Evolutionary conservation across 2,888 invertebrate genomes (phyloP).

Genomic region (Embidobia sp.): DNA sequence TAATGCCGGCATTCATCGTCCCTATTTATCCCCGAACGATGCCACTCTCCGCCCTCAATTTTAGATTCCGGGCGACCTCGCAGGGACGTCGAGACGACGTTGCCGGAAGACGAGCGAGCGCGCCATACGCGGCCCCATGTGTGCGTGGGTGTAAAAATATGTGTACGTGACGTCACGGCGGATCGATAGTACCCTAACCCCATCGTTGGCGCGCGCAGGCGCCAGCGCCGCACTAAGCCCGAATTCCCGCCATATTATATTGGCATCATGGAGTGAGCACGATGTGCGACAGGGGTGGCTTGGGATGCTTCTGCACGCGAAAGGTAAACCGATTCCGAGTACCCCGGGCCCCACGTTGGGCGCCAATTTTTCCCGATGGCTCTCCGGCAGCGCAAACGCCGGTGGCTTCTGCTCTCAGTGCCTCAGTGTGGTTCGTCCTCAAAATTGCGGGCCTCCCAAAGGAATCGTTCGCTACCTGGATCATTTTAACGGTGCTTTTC

Average conservation of each 20-base stretch:
- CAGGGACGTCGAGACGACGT: conserved; percentile 43
- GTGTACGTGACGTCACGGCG: conserved; percentile 76
- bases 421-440: no score
- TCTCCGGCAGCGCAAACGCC: no score
- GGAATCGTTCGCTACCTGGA: no score
- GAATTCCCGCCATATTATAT: conserved; percentile 78
- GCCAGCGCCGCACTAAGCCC: conserved; percentile 69
- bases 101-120: conserved; percentile 34
- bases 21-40: conserved; percentile 19
- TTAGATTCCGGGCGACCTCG: conserved; percentile 27
- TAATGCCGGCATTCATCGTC: conserved; percentile 26
- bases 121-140: conserved; percentile 11
- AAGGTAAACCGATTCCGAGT: conserved; percentile 81
- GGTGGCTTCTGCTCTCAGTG: no score
- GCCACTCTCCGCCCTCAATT: conserved; percentile 3
- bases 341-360: neutral
- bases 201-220: conserved; percentile 68
- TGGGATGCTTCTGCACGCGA: conserved; percentile 87
- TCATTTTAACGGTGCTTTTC: no score
- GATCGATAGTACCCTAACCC: conserved; percentile 78
- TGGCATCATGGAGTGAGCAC: conserved; percentile 77
- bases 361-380: no score
- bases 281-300: conserved; percentile 88
- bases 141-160: conserved; percentile 55
- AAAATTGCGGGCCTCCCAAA: neutral